Conservation (phyloP, 2,888 invertebrate species). For the Acholoe squamosa region DNA sequence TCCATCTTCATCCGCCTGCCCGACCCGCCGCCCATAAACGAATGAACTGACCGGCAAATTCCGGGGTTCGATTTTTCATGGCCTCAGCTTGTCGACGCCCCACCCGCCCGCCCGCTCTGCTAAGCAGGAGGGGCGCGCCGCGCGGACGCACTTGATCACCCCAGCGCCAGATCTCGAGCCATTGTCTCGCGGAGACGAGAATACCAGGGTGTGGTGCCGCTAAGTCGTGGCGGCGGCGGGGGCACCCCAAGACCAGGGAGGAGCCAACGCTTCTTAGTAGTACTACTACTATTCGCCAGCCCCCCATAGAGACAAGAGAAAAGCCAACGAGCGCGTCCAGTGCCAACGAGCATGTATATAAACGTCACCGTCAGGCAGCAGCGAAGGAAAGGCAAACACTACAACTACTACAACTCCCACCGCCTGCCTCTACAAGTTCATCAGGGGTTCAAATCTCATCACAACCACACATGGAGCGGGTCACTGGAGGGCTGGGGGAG, state of each 20-base stretch:
- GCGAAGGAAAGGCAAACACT: background rate
- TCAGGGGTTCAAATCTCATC: conserved; percentile 23
- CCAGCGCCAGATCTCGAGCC: conserved; percentile 18
- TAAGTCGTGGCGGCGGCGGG: conserved; percentile 1
- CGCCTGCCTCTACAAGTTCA: conserved; percentile 8
- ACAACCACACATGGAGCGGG: background rate
- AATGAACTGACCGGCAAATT: conserved; percentile 61
- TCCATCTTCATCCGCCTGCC: conserved; percentile 48
- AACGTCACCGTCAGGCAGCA: background rate
- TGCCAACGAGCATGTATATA: conserved; percentile 25
- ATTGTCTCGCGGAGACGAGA: conserved; percentile 59
- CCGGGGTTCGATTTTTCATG: conserved; percentile 58
- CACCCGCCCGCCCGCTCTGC: background rate
- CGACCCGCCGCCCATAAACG: conserved; percentile 52
- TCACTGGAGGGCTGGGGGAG: background rate
- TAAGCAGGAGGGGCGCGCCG: background rate
- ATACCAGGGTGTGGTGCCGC: conserved; percentile 40
- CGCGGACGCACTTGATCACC: conserved; percentile 56
- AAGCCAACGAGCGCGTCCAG: conserved; percentile 24
- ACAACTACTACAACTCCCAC: too few relatives aligned
- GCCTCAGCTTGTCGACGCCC: conserved; percentile 24
- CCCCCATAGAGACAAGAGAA: background rate
- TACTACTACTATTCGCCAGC: too few relatives aligned
- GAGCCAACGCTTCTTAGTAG: background rate
- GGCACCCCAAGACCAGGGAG: background rate